Base-by-base conservation (phyloP, 2,888 invertebrate species). In the Lasius platythorax region DNA sequence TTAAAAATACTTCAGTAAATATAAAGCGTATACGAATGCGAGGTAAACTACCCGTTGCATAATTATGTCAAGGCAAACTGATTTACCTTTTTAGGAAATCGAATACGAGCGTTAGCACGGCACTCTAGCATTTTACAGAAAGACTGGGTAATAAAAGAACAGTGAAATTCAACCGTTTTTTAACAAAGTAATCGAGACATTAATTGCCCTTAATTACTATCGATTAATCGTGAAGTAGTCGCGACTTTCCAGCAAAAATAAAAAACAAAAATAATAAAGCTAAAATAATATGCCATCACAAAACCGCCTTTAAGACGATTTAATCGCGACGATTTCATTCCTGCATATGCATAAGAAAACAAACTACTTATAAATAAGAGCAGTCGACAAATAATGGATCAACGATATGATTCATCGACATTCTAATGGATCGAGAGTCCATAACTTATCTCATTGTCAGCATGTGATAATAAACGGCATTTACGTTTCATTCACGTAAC, bases 31-130 rank as follows among this genome's bases (percentile, higher is more conserved):
- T 23, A 12, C n/a, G n/a, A 2, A 40, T 37, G 40, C 12, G 12
- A 56, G 40, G 18, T 30, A 18, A 56, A 76, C 67, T 67, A 28
- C 18, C 53, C 40, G 75, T 92, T 92, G 87, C 91, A 74, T 87
- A 92, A 92, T 82, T 83, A 83, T 89, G 89, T 87, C 91, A 89
- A 92, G 90, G 91, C 83, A 28, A 91, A 85, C 87, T 76, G 83
- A 89, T 83, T 82, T 15, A 56, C n/a, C 50, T 40, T 46, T 50
- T 74, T 67, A 8, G 67, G 37, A 53, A 37, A 3, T 50, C 9
- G 23, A 40, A 68, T 56, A 23, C 28, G 12, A n/a, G 6, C 2
- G 8, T 53, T 53, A 53, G 53, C n/a, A n/a, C 8, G 12, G 4
- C 11, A 12, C 18, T 11, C 18, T 40, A 18, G 8, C 37, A 76